Conservation (phyloP, 2,113 vertebrate genomes). For the Paralichthys olivaceus region DNA sequence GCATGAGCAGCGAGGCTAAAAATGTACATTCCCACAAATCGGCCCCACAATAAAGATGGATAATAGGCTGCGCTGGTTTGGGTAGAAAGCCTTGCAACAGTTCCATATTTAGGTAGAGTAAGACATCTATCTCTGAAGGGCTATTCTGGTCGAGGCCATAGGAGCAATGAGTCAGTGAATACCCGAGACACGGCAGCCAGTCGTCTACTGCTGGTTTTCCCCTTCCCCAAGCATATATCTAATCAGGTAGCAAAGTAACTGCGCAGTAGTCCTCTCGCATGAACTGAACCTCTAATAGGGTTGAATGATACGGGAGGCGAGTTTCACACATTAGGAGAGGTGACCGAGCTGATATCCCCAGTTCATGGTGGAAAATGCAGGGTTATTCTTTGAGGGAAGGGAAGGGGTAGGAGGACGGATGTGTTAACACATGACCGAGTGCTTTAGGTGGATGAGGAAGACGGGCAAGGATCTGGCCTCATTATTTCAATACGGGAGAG, state of each 20-base stretch:
- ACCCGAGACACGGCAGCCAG: conserved; percentile 55
- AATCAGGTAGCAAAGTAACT: conserved; percentile 61
- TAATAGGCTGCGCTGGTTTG: conserved; percentile 17
- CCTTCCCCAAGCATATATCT: conserved; percentile 45
- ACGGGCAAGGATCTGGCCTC: conserved; percentile 63
- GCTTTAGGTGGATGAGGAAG: conserved; percentile 68
- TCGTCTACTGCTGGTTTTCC: conserved; percentile 37
- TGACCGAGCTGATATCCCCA: conserved; percentile 52
- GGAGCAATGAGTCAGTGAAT: conserved; percentile 64
- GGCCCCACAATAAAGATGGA: conserved; percentile 30
- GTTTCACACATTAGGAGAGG: conserved; percentile 56
- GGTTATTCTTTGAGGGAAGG: conserved; percentile 59
- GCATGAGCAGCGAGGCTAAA: conserved; percentile 10
- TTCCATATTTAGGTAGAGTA: conserved; percentile 52
- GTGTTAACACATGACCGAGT: conserved; percentile 72
- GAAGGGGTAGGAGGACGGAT: conserved; percentile 50
- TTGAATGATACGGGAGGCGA: conserved; percentile 52
- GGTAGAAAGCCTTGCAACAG: conserved; percentile 30
- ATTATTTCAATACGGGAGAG: conserved; percentile 72
- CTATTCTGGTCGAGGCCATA: conserved; percentile 48
- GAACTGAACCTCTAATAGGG: conserved; percentile 50
- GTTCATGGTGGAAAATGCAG: conserved; percentile 38
- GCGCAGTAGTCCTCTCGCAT: conserved; percentile 24
- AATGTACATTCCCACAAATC: conserved; percentile 29
- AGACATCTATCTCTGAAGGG: conserved; percentile 57